Conservation (phyloP, 1,140 invertebrate species). For the Lucilia cuprina region DNA sequence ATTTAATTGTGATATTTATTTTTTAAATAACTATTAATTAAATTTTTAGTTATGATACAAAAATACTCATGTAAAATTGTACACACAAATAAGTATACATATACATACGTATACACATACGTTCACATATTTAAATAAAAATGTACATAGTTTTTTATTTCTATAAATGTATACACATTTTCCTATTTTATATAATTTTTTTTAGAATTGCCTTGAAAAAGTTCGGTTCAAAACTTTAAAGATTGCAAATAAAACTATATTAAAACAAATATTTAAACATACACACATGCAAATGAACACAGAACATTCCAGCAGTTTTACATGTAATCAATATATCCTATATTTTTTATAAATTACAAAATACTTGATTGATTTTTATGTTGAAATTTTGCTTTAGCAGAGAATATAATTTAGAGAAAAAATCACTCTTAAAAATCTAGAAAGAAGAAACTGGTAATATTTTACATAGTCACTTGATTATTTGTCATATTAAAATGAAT, state of each 20-base stretch:
- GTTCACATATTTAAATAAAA: too few species aligned
- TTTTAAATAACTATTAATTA: slow-evolving; percentile 31
- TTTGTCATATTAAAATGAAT: too few species aligned
- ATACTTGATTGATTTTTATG: too few species aligned
- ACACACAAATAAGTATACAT: not conserved
- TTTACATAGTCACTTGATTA: too few species aligned
- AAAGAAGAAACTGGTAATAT: too few species aligned
- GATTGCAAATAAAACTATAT: not conserved
- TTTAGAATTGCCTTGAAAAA: not conserved
- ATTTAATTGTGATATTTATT: slow-evolving; percentile 9
- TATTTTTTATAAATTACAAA: too few species aligned
- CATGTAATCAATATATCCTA: too few species aligned
- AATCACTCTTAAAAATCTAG: too few species aligned
- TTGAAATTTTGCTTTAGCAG: too few species aligned
- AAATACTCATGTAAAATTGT: too few species aligned
- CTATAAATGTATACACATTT: not conserved
- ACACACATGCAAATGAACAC: not conserved
- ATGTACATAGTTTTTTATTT: too few species aligned
- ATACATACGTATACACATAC: not conserved
- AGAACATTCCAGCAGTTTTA: not conserved
- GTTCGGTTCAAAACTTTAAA: not conserved
- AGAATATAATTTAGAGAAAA: too few species aligned
- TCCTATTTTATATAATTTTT: not conserved
- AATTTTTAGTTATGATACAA: slow-evolving; percentile 11
- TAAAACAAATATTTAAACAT: not conserved